Conservation (phyloP, 2,113 vertebrate species). For the Tor tambroides region DNA sequence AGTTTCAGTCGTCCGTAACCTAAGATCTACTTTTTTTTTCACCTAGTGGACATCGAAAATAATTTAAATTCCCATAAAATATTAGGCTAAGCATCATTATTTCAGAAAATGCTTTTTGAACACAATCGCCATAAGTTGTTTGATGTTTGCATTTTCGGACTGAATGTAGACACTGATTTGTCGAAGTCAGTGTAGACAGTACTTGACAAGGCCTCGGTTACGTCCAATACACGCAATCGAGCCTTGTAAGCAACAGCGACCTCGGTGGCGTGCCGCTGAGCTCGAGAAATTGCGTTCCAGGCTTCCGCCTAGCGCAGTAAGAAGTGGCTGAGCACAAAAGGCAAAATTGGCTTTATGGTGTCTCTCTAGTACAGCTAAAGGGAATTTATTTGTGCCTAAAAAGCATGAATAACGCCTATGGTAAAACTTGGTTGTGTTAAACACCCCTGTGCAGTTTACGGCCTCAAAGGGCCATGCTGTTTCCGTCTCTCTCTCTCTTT, state of each 20-base stretch:
- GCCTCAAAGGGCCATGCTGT: constrained; percentile 67
- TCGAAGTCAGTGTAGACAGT: constrained; percentile 52
- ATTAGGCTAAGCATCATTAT: no score
- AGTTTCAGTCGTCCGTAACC: constrained; percentile 86
- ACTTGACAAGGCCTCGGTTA: constrained; percentile 92
- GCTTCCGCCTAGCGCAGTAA: constrained; percentile 72
- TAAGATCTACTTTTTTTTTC: constrained; percentile 37
- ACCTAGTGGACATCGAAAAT: constrained; percentile 7
- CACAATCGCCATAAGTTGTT: background rate
- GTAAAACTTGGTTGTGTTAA: constrained; percentile 72
- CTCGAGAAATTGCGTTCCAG: constrained; percentile 56
- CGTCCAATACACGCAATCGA: constrained; percentile 74
- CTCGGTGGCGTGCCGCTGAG: constrained; percentile 66
- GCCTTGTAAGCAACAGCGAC: constrained; percentile 79
- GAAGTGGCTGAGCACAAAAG: constrained; percentile 70
- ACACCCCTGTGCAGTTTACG: constrained; percentile 75
- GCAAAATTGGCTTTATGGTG: constrained; percentile 77
- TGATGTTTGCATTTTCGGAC: background rate
- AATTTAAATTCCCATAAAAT: background rate
- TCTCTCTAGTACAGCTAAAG: constrained; percentile 77
- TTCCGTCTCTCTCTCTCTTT: constrained; percentile 65
- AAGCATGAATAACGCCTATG: constrained; percentile 77
- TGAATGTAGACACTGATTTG: constrained; percentile 19
- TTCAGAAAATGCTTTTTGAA: background rate
- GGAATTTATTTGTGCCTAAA: constrained; percentile 77